Conservation (phyloP, 2,113 vertebrate genomes). For the Myocastor coypus region DNA sequence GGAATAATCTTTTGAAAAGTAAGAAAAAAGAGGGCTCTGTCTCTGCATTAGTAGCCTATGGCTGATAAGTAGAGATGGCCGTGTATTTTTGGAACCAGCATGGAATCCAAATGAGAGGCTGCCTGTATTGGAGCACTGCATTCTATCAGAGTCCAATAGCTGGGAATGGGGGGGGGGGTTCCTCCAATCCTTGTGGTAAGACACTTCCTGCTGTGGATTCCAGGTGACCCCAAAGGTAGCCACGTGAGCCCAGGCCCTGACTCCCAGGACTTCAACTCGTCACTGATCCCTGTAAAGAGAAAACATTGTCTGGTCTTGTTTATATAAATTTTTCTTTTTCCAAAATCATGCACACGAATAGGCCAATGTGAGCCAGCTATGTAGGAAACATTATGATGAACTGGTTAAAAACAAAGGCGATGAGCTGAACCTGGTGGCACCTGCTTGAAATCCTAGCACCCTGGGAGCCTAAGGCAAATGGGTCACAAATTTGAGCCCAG, state of each 20-base stretch:
- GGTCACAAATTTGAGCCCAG: background rate
- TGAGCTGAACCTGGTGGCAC: background rate
- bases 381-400: background rate
- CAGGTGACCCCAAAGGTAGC: background rate
- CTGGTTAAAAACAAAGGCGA: background rate
- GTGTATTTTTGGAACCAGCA: fast-evolving
- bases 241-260: background rate
- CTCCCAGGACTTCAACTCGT: background rate
- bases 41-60: background rate
- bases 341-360: background rate
- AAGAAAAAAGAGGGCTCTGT: background rate
- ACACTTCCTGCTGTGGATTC: background rate
- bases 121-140: background rate
- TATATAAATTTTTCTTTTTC: background rate
- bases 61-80: background rate
- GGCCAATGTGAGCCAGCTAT: background rate
- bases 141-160: too few relatives aligned
- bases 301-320: background rate
- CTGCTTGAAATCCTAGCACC: background rate
- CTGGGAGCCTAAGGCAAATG: background rate
- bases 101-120: background rate
- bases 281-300: background rate
- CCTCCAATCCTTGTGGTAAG: fast-evolving
- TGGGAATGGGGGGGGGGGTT: background rate
- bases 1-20: background rate